These are phyloP conservation scores for Otis tarda DNA, from an alignment of 2,113 vertebrate genomes.

Conservation along the genomic window DNA sequence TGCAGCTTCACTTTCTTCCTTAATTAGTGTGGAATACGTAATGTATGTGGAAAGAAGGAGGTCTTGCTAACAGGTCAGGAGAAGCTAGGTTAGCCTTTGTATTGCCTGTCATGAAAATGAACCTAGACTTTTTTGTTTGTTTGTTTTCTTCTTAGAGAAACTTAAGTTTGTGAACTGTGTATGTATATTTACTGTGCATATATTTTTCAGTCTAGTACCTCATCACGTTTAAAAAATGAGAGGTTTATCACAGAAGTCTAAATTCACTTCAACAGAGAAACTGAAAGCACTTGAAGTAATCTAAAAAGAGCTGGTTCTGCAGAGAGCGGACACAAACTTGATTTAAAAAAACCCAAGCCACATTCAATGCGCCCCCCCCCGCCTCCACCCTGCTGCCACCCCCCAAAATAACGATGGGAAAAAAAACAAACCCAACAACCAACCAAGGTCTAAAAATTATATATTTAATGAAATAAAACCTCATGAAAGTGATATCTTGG, in stretches of 20 bases:
- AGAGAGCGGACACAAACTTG: not conserved
- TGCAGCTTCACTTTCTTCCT: constrained; percentile 47
- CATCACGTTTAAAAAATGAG: not conserved
- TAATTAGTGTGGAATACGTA: constrained; percentile 42
- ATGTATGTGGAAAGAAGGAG: constrained; percentile 41
- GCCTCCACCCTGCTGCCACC: too few relatives aligned
- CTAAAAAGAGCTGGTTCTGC: not conserved
- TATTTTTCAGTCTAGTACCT: not conserved
- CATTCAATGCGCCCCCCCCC: too few relatives aligned
- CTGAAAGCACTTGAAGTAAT: not conserved
- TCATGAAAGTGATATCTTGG: not conserved
- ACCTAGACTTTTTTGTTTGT: not conserved
- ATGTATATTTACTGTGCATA: not conserved
- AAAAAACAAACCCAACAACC: not conserved
- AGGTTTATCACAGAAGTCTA: not conserved
- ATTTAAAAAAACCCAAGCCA: not conserved
- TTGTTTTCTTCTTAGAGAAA: not conserved
- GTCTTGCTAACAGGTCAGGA: not conserved
- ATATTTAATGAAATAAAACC: not conserved
- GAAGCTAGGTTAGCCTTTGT: not conserved
- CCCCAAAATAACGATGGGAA: too few relatives aligned
- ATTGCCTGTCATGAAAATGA: not conserved
- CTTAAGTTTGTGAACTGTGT: not conserved
- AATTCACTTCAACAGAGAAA: not conserved
- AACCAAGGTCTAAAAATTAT: not conserved